A percentile compares a stretch with the other conserved stretches of the same genome.
These are phyloP conservation scores for Thinocorus orbignyianus DNA, from an alignment of 2,113 vertebrate species.

Conservation along the genomic window DNA sequence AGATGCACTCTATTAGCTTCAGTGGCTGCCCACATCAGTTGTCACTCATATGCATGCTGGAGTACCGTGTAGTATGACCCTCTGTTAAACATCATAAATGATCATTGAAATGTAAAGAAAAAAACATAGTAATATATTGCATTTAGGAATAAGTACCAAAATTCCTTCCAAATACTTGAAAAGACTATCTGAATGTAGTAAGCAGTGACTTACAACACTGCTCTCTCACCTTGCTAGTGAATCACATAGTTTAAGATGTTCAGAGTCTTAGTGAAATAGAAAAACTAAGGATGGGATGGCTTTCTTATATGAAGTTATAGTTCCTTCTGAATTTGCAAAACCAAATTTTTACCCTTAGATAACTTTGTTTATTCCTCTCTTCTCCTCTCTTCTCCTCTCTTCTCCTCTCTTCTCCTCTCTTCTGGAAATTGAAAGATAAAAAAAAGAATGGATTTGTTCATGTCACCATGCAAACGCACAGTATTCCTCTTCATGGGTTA, in stretches of 20 bases:
- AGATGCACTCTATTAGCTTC: not conserved
- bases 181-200: not conserved
- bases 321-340: not conserved
- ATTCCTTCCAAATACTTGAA: not conserved
- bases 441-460: not conserved
- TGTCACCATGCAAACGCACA: not conserved
- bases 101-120: not conserved
- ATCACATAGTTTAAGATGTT: not conserved
- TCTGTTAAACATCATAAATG: not conserved
- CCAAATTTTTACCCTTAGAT: not conserved
- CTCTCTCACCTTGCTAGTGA: not conserved
- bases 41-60: not conserved
- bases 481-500: not conserved
- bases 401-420: too few relatives aligned
- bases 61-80: not conserved
- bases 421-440: not conserved
- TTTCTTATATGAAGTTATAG: not conserved
- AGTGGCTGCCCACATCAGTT: slow-evolving; percentile 14
- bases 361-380: not conserved
- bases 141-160: not conserved
- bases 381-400: too few relatives aligned
- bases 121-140: not conserved
- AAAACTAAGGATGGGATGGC: not conserved
- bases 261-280: not conserved
- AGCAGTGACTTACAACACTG: not conserved